Evolutionary conservation across 2,888 invertebrate species (phyloP), one percentile per base, ranked within the genome.

Genomic region (Platynereis dumerilii): DNA sequence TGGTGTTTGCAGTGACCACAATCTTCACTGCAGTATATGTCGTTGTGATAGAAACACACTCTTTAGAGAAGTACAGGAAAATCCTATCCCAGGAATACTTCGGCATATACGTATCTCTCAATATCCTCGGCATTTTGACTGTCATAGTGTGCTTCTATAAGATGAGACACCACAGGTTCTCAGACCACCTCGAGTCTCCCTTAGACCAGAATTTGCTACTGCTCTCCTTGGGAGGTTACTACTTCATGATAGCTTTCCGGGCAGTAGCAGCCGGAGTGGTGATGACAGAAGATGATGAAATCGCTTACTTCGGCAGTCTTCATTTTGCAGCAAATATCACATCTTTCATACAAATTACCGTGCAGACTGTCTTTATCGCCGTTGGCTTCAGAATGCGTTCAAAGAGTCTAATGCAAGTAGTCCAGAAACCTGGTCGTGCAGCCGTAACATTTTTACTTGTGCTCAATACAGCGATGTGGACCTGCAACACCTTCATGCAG

Each of bases 401-500:
- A 1, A 28, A 10, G 24, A 17, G 22, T 5, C 34, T 20, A 2
- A 42, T 17, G 2, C 53, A 60, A 2, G 24, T 27, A 27, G 17
- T 45, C 1, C 27, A 15, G 15, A 67, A 67, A 26, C 67, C 67
- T 7, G 67, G 67, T n/a, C 63, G 67, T 7, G 58, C 58, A n/a
- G 34, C 42, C 34, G 81, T 88, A 65, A 88, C 87, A 0, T 88
- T 88, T 74, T 77, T 88, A 2, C 78, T 88, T 29, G 87, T 87
- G 74, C 86, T 86, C 68, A 89, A 88, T 73, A 84, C 87, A 5
- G 87, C 88, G 1, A 80, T 89, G 20, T 89, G 88, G 87, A 85
- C 88, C 1, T 86, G 88, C 24, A 59, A 56, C 74, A 88, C 53
- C 2, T 66, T 66, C 22, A 65, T 66, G 58, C 48, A 61, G 26